phyloP scores from a whole-genome alignment of 2,888 invertebrate species.

The Synanthedon vespiformis region DNA sequence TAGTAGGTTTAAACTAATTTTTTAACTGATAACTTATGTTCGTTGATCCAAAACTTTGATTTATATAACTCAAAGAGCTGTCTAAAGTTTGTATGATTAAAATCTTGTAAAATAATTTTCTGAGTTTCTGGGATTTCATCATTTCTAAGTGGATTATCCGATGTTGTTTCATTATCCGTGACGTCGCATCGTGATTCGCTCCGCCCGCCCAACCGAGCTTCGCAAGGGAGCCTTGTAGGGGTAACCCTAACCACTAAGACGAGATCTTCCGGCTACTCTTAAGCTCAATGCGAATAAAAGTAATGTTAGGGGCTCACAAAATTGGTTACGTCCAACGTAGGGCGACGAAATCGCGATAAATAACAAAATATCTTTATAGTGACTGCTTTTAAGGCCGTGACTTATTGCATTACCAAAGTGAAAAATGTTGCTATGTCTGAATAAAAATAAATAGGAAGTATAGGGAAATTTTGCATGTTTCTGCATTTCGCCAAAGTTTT shows the following conservation, averaged over 20 bases:
- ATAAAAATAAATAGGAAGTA: no score
- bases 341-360: conserved; percentile 5
- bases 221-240: conserved; percentile 11
- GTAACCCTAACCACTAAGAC: conserved; percentile 9
- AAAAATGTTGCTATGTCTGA: neutral
- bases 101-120: no score
- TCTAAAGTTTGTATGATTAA: no score
- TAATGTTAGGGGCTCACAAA: no score
- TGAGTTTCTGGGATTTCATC: no score
- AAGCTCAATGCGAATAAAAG: neutral
- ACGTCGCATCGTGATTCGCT: conserved; percentile 22
- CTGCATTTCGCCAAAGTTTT: no score
- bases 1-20: no score
- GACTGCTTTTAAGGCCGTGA: conserved; percentile 9
- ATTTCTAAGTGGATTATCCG: no score
- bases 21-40: no score
- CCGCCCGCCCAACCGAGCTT: conserved; percentile 18
- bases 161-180: conserved; percentile 5
- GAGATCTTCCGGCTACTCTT: conserved; percentile 6
- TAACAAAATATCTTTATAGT: conserved; percentile 9
- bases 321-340: neutral
- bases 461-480: no score
- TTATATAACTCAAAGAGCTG: no score
- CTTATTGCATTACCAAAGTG: conserved; percentile 5
- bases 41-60: no score